phyloP scores from a whole-genome alignment of 2,113 vertebrate species.

The Grus americana region DNA sequence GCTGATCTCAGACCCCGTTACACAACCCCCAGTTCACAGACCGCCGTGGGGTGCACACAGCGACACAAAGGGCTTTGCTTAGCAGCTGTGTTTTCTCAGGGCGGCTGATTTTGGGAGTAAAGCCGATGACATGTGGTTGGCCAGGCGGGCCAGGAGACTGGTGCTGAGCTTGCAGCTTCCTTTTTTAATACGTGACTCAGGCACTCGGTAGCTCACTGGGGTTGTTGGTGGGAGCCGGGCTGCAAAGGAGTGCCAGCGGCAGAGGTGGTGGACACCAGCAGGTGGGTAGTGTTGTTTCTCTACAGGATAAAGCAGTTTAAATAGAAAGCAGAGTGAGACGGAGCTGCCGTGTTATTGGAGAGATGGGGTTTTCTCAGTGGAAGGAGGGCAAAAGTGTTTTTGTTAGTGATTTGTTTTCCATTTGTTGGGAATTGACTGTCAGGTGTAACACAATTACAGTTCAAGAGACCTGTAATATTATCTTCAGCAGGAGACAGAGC shows the following conservation, averaged over 20 bases:
- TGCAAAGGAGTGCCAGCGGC: slow-evolving; percentile 27
- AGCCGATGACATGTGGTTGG: slow-evolving; percentile 70
- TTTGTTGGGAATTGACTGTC: neutral
- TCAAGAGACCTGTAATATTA: neutral
- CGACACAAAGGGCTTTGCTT: slow-evolving; percentile 69
- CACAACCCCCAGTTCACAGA: neutral
- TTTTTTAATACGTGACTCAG: slow-evolving; percentile 65
- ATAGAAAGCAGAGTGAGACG: neutral
- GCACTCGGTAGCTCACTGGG: slow-evolving; percentile 45
- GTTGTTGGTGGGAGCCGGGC: slow-evolving; percentile 12
- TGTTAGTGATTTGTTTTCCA: neutral
- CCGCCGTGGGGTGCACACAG: neutral
- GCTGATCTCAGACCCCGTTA: neutral
- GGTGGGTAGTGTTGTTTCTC: slow-evolving; percentile 55
- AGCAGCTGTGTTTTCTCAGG: slow-evolving; percentile 70
- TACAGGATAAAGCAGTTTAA: neutral
- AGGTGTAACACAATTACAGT: neutral
- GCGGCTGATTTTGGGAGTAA: slow-evolving; percentile 69
- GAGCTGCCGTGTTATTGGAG: neutral
- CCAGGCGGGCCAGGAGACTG: slow-evolving; percentile 60
- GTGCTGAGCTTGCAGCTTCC: slow-evolving; percentile 83
- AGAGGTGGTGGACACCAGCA: slow-evolving; percentile 53
- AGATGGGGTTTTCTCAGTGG: neutral
- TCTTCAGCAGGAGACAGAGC: neutral
- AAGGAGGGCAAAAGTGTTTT: neutral